Base-by-base conservation (phyloP, 2,797 vertebrate genomes). In the Sitta carolinensis region DNA sequence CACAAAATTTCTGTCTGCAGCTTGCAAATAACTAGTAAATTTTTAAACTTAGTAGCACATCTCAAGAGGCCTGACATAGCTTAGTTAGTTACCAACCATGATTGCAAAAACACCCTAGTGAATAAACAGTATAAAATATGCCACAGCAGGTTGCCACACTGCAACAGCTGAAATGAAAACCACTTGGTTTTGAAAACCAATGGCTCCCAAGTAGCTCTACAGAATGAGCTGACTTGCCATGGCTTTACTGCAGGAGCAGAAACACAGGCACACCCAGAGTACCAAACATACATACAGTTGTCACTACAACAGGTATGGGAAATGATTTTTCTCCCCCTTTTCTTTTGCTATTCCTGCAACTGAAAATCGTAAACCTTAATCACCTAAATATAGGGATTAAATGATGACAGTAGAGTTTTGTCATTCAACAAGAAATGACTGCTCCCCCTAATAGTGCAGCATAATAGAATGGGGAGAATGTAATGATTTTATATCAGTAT, bases 281-380 rank as follows among this genome's bases (percentile, higher is more conserved):
- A 51, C 17, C 34, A 55, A 69, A 30, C 45, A 38, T 2, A 26
- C 36, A 40, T 0, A 58, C 30, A 68, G 16, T 51, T 54, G 32
- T 57, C 64, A 36, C 38, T 59, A n/a, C n/a, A 62, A 26, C 30
- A 61, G 17, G 5, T 15, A 20, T 5, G 40, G 11, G 15, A 8
- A 40, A 25, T 14, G 3, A 20, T 59, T 34, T 2, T 0, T 1
- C 5, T 12, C 9, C 2, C 7, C 16, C 10, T 27, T 32, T 75
- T 4, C n/a, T 26, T 43, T 42, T 32, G 7, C 25, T 34, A 6
- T 42, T 72, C 22, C 32, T 62, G 47, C 22, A 88, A 36, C 19
- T 52, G 47, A 59, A 76, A 62, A 76, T 22, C 10, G 14, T 34
- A 32, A 69, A 76, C 9, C 16, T 88, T 57, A 79, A 54, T 66